Evolutionary conservation across 2,797 vertebrate genomes (phyloP), one percentile per base, ranked within the genome.

Genomic region (Sebastes kiyomatsui): DNA sequence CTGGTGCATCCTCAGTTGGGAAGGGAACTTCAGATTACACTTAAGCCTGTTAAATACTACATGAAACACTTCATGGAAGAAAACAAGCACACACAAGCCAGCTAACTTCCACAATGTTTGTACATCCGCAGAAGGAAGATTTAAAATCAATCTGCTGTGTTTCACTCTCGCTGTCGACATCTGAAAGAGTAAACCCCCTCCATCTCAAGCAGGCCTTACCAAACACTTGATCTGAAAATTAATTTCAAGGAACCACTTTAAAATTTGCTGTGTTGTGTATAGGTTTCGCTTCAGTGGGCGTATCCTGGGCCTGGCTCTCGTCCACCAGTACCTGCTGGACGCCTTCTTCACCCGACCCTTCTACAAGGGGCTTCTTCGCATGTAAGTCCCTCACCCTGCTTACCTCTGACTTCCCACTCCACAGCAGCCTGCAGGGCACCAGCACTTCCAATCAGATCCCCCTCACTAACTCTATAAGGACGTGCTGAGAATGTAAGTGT

Each of bases 311-410:
- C 96, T 99, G 83, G 97, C 98, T 59, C 95, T 99, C 12, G 98
- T 99, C 87, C 98, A 99, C 92, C 98, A 99, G 88, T 99, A 99
- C 93, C 96, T 99, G 91, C 93, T 99, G 89, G 98, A 99, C 90
- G 98, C 98, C 86, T 99, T 99, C 94, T 99, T 99, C 75, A 99
- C 98, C 13, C 94, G 98, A 55, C 98, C 98, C 3, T 99, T 99
- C 93, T 99, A 99, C 93, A 99, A 99, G 95, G 98, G 97, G 59
- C 97, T 99, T 62, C 97, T 99, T 60, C 96, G 98, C 94, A 99
- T 99, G 98, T 99, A 82, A 96, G 97, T 95, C 28, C 61, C 28
- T 33, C 86, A 71, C n/a, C 28, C 62, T 27, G n/a, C 60, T 38
- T 71, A 25, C 28, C 38, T 42, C 23, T 58, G 14, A 27, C 56